Base-by-base conservation (phyloP, 2,888 invertebrate species). In the Galerucella calmariensis region DNA sequence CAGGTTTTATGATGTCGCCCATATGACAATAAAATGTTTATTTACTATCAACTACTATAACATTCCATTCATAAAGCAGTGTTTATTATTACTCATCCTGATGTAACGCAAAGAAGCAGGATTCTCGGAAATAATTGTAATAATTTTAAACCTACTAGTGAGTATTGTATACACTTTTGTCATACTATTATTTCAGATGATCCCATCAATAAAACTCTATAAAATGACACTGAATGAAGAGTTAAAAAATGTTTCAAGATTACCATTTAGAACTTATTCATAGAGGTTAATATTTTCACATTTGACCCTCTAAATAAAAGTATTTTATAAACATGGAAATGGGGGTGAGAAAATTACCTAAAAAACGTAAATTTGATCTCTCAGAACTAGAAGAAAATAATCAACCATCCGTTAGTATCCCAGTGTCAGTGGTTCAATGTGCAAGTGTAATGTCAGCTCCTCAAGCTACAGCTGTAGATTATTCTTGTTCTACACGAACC, bases 281-380 rank as follows among this genome's bases (percentile, higher is more conserved):
- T 81, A 81, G 80, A 77, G 69, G 62, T 74, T 67, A 51, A 74
- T 70, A 66, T 65, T 51, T 68, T 46, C 53, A 62, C 20, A 62
- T 62, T 66, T 27, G 56, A 66, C 56, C 11, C 46, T 53, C n/a
- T 12, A 16, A 65, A 44, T 20, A 11, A 59, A 62, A 72, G 71
- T 51, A 74, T 35, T 76, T 66, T 75, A 41, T 74, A 80, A 86
- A 84, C 81, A 86, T 86, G 85, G 87, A 87, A 82, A 86, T 86
- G 86, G 90, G 92, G 77, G 91, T 92, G 78, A 90, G 94, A 78
- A 95, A 95, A 87, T 92, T 97, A 85, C 98, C 98, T 74, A 98
- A 98, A 88, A 98, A 98, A 88, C 91, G 98, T 78, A 96, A 96
- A 88, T 95, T 93, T 85, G 93, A 94, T 87, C 93, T 93, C 62